Evolutionary conservation across 2,113 vertebrate genomes (phyloP), one percentile per base, ranked within the genome.

Genomic region (Emydura subglobosa): DNA sequence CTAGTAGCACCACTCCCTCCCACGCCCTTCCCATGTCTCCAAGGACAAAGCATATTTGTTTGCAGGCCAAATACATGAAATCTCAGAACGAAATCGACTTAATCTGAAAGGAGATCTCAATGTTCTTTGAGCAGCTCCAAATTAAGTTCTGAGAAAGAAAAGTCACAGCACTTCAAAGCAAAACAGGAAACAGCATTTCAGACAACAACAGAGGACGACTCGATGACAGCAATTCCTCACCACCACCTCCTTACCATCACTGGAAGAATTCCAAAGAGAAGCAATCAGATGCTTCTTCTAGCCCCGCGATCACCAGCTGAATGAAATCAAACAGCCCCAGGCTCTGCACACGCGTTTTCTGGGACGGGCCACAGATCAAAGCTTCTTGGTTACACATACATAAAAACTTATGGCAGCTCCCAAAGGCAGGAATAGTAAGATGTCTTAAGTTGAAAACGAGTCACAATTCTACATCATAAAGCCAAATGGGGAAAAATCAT

Each of bases 31-130:
- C 59, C 86, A 74, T 80, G 74, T 90, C 92, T 74, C 88, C 16
- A 0, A 0, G 53, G 84, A 68, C 88, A 65, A 78, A 0, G 0
- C 0, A 19, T n/a, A 11, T 57, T 79, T 85, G 81, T 53, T 55
- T 2, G 4, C 81, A 93, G 78, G 93, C 17, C 21, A 88, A 82
- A 49, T 1, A 3, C 8, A 19, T 14, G 83, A 92, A 74, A 86
- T 49, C 78, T 87, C 55, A 72, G 81, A 53, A 83, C 53, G 84
- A 87, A 79, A 93, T 51, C 0, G 0, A 50, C 34, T 93, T 86
- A 83, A 92, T 82, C 89, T 94, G 72, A 94, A 97, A 92, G 95
- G 81, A 93, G 83, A 95, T 86, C 88, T 93, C 82, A 44, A 34
- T 74, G 39, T 91, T 76, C 82, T 68, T 93, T 59, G 83, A 95